Conservation (phyloP, 2,888 invertebrate genomes). For the Diploptera punctata region DNA sequence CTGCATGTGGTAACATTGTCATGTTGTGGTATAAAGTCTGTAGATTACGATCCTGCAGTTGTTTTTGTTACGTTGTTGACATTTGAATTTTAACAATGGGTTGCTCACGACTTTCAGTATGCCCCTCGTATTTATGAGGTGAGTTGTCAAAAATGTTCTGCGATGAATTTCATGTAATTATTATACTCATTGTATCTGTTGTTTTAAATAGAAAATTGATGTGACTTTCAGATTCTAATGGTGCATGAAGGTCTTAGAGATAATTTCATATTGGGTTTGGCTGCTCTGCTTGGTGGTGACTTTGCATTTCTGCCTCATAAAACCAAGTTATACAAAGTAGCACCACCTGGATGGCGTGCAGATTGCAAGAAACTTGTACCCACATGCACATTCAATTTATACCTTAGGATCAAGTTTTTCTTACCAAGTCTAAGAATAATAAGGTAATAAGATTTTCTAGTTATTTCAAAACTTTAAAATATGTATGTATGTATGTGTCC, state of each 20-base stretch:
- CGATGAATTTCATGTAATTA: too few relatives aligned
- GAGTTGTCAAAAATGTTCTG: too few relatives aligned
- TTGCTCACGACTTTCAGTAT: too few relatives aligned
- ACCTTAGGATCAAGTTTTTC: constrained; percentile 81
- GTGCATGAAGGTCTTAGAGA: constrained; percentile 75
- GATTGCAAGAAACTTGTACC: constrained; percentile 13
- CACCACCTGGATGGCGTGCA: constrained; percentile 68
- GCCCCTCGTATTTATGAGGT: too few relatives aligned
- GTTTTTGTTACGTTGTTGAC: too few relatives aligned
- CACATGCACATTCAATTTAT: constrained; percentile 64
- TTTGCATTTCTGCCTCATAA: constrained; percentile 82
- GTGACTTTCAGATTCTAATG: constrained; percentile 74
- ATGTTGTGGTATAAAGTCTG: too few relatives aligned
- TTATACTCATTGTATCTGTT: too few relatives aligned
- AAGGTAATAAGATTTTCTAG: constrained; percentile 53
- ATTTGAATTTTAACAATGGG: too few relatives aligned
- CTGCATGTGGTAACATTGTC: too few relatives aligned
- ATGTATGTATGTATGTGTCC: not conserved
- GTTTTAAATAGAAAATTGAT: too few relatives aligned
- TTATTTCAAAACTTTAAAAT: not conserved
- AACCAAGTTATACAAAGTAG: constrained; percentile 78
- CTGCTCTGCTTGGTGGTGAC: constrained; percentile 76
- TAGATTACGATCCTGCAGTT: too few relatives aligned
- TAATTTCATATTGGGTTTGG: constrained; percentile 78
- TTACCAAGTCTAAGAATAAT: constrained; percentile 75